Conservation (phyloP, 2,888 invertebrate species). For the Euplexia lucipara region DNA sequence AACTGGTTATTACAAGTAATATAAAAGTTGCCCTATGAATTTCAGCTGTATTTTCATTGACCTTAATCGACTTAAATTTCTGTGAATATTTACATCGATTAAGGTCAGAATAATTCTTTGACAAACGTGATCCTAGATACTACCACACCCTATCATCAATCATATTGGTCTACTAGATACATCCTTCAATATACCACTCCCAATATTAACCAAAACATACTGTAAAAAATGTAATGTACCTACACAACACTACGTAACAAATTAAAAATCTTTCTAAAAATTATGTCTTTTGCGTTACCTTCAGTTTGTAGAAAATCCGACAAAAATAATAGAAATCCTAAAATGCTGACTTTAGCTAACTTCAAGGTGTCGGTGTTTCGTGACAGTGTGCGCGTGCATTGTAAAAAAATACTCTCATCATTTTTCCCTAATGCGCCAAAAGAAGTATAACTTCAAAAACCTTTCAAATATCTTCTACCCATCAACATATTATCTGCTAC, state of each 20-base stretch:
- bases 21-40: not conserved
- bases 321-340: no score
- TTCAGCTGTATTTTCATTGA: conserved; percentile 15
- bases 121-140: conserved; percentile 11
- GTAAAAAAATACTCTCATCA: no score
- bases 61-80: conserved; percentile 29
- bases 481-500: not conserved
- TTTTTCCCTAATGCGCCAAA: no score
- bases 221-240: no score
- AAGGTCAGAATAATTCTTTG: conserved; percentile 18
- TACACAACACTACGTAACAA: no score
- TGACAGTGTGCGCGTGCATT: no score
- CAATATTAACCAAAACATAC: not conserved
- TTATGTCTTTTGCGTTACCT: no score
- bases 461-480: conserved; percentile 9
- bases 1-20: no score
- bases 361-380: no score
- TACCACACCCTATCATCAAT: conserved; percentile 16
- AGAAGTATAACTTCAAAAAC: not conserved
- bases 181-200: not conserved
- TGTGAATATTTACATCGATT: conserved; percentile 31
- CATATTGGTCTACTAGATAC: not conserved
- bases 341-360: not conserved
- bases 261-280: no score
- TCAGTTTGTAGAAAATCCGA: no score